Base-by-base conservation (phyloP, 2,113 vertebrate genomes). In the Tinamus guttatus region DNA sequence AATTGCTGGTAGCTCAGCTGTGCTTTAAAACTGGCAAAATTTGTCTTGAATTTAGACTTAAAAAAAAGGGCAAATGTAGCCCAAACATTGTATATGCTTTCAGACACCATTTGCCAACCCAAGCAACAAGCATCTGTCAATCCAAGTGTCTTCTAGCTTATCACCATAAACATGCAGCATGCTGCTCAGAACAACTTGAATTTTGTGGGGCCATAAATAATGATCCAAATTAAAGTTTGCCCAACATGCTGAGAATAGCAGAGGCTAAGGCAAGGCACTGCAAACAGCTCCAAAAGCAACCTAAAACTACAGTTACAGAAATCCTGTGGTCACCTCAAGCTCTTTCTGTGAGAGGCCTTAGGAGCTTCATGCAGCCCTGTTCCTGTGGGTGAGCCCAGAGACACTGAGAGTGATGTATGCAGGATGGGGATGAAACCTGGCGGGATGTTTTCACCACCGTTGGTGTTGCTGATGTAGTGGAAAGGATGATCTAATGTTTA, bases 1-100 rank as follows among this genome's bases (percentile, higher is more conserved):
- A 78, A 7, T 41, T 19, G 9, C 28, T 90, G 64, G 51, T 63
- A 84, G 32, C 64, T 88, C 34, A 85, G 32, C 28, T 78, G 28
- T n/a, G 17, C 41, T 86, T 90, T 81, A 34, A 91, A 90, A 75
- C 41, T 63, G 73, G 68, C 38, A 88, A 93, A 90, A 95, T 69
- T 11, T 36, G 5, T 62, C 70, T 89, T 64, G 45, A 89, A 65
- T n/a, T 63, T 36, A 77, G 49, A 65, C 28, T 87, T 30, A 19
- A 49, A 11, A 7, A 43, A 45, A 49, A 49, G 10, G 21, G 47
- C 22, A 49, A 49, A 49, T 49, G 22, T 71, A 81, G 60, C 70
- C 70, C 92, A 90, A 94, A 87, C n/a, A 49, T 27, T 85, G 19
- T 87, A 4, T 63, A 91, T 45, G n/a, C 58, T 84, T 75, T 69